Base-by-base conservation (phyloP, 2,797 vertebrate genomes). In the Vespertilio murinus region DNA sequence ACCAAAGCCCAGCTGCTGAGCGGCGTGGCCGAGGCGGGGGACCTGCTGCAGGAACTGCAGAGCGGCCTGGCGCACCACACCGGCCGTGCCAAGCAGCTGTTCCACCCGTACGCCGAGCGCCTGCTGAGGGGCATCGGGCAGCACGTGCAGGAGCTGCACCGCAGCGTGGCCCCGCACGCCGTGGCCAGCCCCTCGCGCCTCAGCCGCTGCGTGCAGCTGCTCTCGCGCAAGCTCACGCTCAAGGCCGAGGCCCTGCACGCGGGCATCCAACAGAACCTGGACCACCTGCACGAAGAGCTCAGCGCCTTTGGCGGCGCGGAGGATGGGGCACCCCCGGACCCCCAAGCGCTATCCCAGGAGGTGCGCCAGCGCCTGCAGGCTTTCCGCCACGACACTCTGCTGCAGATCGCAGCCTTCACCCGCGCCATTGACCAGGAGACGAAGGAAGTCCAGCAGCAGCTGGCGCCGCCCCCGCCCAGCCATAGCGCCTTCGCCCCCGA, bases 11-110 rank as follows among this genome's bases (percentile, higher is more conserved):
- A 97, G 94, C 23, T 99, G 1, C 23, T 88, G 12, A 30, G n/a
- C 40, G 98, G 99, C 0, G 61, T 98, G n/a, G 98, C 98, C 0
- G 99, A 99, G 97, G 98, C 98, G 69, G 98, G 98, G 97, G 20
- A 25, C 90, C 5, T 98, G 93, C 49, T 93, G 98, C 78, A 64
- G 81, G 83, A 87, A 2, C 81, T 97, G 84, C 97, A 97, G 10
- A 1, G 0, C 18, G 98, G 97, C 86, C 28, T 98, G 13, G 45
- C 42, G 0, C 92, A 96, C 2, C 98, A 98, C 42, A 88, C 99
- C 0, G 97, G 98, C 10, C 94, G 74, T 0, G 33, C 98, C 77
- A 98, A 93, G 94, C 33, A 1, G 0, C 0, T 96, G 20, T 96
- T 97, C 25, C 81, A 90, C 0, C 99, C 99, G 0, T 98, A 98